Base-by-base conservation (phyloP, 2,113 vertebrate genomes). In the Microtus pennsylvanicus region DNA sequence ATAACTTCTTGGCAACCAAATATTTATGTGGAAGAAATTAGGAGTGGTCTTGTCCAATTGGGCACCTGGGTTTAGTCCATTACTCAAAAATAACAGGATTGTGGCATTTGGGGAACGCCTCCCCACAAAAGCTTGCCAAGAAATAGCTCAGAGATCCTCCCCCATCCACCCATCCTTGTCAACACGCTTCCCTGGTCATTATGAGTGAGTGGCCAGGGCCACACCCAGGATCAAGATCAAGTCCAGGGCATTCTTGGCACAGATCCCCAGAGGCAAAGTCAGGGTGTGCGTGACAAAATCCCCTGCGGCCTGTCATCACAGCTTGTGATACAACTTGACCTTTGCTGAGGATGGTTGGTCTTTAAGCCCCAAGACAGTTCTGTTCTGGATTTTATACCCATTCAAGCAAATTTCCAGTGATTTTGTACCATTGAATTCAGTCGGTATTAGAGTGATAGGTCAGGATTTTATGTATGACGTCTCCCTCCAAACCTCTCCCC, bases 231-330 rank as follows among this genome's bases (percentile, higher is more conserved):
- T 96, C 98, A 99, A 98, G 24, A 97, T 96, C 98, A 99, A 98
- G 97, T 97, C 97, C 94, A 98, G 98, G 98, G 86, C 96, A 95
- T 99, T 98, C 98, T 96, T 99, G 98, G 98, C 98, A 95, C 90
- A 58, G 26, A 94, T 97, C 52, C 78, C 91, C 69, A 89, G 94
- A 98, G 96, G 96, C 98, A 98, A 98, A 98, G 98, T 98, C 98
- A 98, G 97, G 96, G 97, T 92, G 89, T 75, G 0, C 75, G 96
- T 63, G 94, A 98, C 2, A 70, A 97, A 98, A 98, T 97, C 97
- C 92, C 95, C 97, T 97, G 91, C 94, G 97, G 88, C 97, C 96
- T 74, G 72, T 96, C 83, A 88, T 21, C 10, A 88, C 55, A 97
- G 96, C 89, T 97, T 98, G 97, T 93, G 76, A 83, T 67, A 94